These are phyloP conservation scores for Peromyscus aztecus DNA, from an alignment of 2,797 vertebrate species.

Conservation along the genomic window DNA sequence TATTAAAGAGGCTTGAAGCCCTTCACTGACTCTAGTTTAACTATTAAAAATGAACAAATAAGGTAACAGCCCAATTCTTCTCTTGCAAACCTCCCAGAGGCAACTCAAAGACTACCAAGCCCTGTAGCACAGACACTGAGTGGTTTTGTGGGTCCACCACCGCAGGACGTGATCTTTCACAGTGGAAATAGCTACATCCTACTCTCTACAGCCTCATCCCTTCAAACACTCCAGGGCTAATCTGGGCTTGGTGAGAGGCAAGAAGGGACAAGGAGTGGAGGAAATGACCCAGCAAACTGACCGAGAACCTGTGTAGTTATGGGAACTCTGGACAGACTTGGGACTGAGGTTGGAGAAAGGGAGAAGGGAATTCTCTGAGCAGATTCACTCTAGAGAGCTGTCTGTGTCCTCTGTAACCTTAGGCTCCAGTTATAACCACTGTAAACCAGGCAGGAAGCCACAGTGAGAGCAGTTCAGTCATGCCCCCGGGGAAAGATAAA, in stretches of 20 bases:
- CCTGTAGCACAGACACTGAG: not conserved
- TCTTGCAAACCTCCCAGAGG: not conserved
- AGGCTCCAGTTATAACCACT: slow-evolving; percentile 19
- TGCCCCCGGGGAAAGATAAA: slow-evolving; percentile 12
- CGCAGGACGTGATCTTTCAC: not conserved
- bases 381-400: not conserved
- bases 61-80: not conserved
- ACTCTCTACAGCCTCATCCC: not conserved
- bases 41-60: slow-evolving; percentile 35
- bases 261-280: too few species aligned
- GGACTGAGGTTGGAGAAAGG: too few species aligned
- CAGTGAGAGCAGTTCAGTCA: not conserved
- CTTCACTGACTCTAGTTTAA: not conserved
- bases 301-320: not conserved
- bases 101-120: not conserved
- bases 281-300: not conserved
- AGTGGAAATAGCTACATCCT: not conserved
- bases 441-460: slow-evolving; percentile 58
- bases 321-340: not conserved
- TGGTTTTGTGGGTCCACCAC: not conserved
- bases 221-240: not conserved
- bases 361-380: not conserved
- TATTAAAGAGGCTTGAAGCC: slow-evolving; percentile 6
- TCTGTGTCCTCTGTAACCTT: slow-evolving; percentile 40
- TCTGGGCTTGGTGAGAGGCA: not conserved